Evolutionary conservation across 2,888 invertebrate species (phyloP).

Genomic region (Dolichopus griseipennis): DNA sequence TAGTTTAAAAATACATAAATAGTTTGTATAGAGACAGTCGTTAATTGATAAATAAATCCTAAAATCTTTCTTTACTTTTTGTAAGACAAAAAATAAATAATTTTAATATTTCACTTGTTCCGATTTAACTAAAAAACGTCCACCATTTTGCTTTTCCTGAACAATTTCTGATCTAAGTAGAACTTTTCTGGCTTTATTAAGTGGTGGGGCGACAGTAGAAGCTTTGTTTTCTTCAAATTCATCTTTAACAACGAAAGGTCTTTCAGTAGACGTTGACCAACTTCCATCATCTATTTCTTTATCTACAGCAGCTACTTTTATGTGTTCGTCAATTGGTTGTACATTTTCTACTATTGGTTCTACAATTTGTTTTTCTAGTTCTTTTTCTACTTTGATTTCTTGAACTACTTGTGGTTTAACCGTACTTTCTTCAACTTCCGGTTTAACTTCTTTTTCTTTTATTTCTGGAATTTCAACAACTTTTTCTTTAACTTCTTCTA

Average conservation of each 20-base stretch:
- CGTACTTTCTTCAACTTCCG: neutral
- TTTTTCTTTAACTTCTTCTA: neutral
- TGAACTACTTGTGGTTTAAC: neutral
- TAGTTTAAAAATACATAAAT: neutral
- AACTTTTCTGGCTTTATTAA: neutral
- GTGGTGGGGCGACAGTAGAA: neutral
- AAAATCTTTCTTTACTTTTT: too few relatives aligned
- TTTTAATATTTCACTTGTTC: neutral
- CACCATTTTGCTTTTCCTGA: constrained; percentile 15
- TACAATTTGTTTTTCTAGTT: neutral
- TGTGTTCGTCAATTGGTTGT: neutral
- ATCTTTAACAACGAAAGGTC: neutral
- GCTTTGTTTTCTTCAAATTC: neutral
- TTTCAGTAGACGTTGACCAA: neutral
- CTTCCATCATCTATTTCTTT: constrained; percentile 4
- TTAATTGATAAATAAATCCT: neutral
- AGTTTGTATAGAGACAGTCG: neutral
- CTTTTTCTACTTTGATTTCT: neutral
- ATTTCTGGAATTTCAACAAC: neutral
- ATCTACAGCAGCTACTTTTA: neutral
- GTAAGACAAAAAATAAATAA: neutral
- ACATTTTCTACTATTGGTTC: neutral
- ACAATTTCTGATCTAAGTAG: constrained; percentile 13
- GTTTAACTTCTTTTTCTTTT: neutral
- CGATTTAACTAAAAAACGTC: constrained; percentile 12